phyloP scores from a whole-genome alignment of 2,797 vertebrate genomes.

The Lutjanus argentimaculatus region DNA sequence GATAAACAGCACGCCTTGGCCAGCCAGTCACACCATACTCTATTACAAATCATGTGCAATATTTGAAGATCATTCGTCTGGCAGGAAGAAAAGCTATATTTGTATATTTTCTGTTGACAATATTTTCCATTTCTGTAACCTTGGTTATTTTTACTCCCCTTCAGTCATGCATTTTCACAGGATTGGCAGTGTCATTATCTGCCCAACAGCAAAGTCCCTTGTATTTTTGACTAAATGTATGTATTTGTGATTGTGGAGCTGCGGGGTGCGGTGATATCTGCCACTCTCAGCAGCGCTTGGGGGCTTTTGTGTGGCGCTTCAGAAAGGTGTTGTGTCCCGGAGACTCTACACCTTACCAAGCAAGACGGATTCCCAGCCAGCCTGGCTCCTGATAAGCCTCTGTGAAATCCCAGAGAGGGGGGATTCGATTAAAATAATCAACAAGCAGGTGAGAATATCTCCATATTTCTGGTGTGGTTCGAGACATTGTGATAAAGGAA shows the following conservation, averaged over 20 bases:
- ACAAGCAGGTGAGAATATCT: constrained; percentile 72
- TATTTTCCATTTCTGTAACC: constrained; percentile 52
- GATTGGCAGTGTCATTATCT: constrained; percentile 73
- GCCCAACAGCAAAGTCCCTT: constrained; percentile 74
- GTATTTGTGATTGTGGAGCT: constrained; percentile 76
- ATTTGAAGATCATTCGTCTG: constrained; percentile 42
- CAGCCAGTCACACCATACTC: neutral
- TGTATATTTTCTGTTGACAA: constrained; percentile 39
- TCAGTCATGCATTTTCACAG: constrained; percentile 66
- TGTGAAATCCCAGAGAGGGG: constrained; percentile 69
- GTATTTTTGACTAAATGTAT: constrained; percentile 78
- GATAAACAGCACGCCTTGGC: constrained; percentile 8
- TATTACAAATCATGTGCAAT: constrained; percentile 26
- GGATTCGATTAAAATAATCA: constrained; percentile 85
- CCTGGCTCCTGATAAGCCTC: constrained; percentile 79
- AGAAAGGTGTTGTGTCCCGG: constrained; percentile 78
- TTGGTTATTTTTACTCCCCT: constrained; percentile 55
- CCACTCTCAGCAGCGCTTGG: constrained; percentile 79
- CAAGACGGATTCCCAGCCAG: constrained; percentile 78
- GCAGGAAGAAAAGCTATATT: constrained; percentile 15
- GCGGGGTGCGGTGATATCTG: constrained; percentile 77
- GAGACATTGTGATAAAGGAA: constrained; percentile 39
- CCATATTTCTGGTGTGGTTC: constrained; percentile 56
- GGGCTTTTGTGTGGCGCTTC: constrained; percentile 76
- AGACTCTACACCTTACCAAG: constrained; percentile 76